Evolutionary conservation across 2,888 invertebrate species (phyloP).

Genomic region (Meta bourneti): DNA sequence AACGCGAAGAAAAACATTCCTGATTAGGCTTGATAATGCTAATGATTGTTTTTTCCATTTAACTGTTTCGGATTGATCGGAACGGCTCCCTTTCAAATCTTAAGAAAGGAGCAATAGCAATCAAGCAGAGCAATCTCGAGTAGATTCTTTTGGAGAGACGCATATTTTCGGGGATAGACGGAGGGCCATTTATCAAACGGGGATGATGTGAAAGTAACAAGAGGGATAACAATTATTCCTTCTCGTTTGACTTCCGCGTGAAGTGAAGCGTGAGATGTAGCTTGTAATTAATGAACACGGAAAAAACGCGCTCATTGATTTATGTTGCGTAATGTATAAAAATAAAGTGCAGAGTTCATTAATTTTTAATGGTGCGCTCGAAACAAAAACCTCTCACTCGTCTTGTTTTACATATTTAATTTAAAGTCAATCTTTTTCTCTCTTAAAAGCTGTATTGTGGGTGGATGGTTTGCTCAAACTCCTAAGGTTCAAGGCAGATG

Average conservation of each 20-base stretch:
- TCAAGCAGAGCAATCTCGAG: not conserved
- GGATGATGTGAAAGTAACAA: not conserved
- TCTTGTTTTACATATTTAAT: too few species aligned
- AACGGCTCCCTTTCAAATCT: not conserved
- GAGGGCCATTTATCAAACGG: not conserved
- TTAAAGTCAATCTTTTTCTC: too few species aligned
- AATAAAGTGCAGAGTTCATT: not conserved
- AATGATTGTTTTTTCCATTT: slow-evolving; percentile 25
- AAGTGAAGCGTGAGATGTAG: not conserved
- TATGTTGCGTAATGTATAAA: not conserved
- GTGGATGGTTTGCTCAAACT: too few species aligned
- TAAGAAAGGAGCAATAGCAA: not conserved
- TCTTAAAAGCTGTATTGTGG: too few species aligned
- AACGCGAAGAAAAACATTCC: not conserved
- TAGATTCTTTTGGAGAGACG: not conserved
- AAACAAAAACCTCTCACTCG: not conserved
- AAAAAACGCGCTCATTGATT: not conserved
- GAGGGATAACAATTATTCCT: slow-evolving; percentile 1
- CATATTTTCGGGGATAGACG: not conserved
- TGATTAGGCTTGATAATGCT: slow-evolving; percentile 30
- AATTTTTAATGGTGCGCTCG: not conserved
- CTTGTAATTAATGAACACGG: not conserved
- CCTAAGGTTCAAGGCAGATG: too few species aligned
- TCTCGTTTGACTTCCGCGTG: not conserved
- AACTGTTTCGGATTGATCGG: not conserved